These are phyloP conservation scores for Cryptoblepharus egeriae DNA, from an alignment of 2,797 vertebrate genomes.

Conservation along the genomic window DNA sequence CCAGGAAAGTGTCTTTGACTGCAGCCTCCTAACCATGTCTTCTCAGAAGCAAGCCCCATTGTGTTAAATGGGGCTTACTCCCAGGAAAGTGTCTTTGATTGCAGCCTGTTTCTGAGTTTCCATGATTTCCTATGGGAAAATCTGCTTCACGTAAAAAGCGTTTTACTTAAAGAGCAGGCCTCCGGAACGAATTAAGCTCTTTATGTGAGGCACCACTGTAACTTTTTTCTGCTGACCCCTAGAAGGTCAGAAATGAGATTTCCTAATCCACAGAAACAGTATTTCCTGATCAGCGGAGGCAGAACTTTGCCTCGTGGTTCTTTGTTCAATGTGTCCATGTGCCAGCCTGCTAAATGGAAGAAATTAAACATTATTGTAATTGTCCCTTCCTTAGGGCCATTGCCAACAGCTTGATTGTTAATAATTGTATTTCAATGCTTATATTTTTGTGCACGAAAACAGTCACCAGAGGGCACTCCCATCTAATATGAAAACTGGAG, in stretches of 20 bases:
- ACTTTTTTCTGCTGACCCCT: not conserved
- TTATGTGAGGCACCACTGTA: too few relatives aligned
- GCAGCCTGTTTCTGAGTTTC: too few relatives aligned
- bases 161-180: too few relatives aligned
- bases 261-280: not conserved
- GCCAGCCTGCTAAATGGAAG: not conserved
- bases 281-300: not conserved
- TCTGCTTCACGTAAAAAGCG: too few relatives aligned
- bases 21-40: too few relatives aligned
- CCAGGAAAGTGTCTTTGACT: too few relatives aligned
- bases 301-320: not conserved
- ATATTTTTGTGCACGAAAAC: rapidly evolving
- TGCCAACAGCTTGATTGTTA: not conserved
- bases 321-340: not conserved
- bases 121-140: too few relatives aligned
- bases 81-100: too few relatives aligned
- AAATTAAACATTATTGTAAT: not conserved
- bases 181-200: too few relatives aligned
- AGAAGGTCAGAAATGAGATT: not conserved
- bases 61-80: too few relatives aligned
- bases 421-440: not conserved
- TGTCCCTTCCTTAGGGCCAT: not conserved
- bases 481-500: conserved; percentile 5
- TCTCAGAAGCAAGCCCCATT: too few relatives aligned
- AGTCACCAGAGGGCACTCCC: conserved; percentile 25